These are phyloP conservation scores for Cuculus canorus DNA, from an alignment of 2,797 vertebrate species.

Conservation along the genomic window DNA sequence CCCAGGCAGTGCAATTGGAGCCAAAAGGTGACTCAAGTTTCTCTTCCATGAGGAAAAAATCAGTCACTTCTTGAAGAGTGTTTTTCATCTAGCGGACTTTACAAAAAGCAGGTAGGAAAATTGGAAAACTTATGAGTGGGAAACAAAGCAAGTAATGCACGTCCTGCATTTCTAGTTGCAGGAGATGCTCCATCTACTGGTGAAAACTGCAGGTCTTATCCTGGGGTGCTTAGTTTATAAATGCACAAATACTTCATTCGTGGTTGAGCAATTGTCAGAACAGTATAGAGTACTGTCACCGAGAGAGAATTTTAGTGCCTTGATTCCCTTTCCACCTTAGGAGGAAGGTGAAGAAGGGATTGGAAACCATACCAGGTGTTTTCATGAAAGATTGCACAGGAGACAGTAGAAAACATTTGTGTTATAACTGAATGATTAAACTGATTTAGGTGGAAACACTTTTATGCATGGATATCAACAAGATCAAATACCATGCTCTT, in stretches of 20 bases:
- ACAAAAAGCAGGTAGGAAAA: neutral
- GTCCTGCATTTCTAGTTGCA: neutral
- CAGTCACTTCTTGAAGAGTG: neutral
- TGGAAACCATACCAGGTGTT: neutral
- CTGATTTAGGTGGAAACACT: neutral
- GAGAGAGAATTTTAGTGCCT: neutral
- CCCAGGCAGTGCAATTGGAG: neutral
- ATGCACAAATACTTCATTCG: neutral
- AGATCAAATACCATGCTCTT: neutral
- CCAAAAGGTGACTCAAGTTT: neutral
- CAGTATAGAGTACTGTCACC: neutral
- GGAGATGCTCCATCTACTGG: neutral
- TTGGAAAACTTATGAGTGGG: neutral
- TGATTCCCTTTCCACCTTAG: neutral
- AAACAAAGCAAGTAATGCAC: neutral
- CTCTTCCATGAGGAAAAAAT: neutral
- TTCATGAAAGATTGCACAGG: neutral
- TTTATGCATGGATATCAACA: neutral
- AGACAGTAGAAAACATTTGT: too few relatives aligned
- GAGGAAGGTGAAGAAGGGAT: neutral
- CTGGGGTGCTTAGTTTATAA: neutral
- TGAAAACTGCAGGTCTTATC: neutral
- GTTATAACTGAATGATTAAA: neutral
- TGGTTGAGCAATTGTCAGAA: neutral
- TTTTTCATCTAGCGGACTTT: neutral